Conservation (phyloP, 1,140 invertebrate species). For the Polypedilum pembai region DNA sequence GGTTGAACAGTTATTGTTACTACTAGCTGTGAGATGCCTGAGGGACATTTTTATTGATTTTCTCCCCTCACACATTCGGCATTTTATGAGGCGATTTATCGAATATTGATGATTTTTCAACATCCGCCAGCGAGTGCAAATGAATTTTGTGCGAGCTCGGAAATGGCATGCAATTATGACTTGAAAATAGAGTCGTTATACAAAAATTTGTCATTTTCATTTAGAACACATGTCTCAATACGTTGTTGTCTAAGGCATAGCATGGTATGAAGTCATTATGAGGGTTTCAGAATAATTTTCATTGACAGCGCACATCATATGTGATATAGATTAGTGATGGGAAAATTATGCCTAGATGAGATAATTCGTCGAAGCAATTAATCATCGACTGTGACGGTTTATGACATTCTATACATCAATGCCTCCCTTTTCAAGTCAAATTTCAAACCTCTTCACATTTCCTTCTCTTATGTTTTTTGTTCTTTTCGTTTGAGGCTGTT, state of each 20-base stretch:
- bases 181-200: no score
- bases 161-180: no score
- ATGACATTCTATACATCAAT: neutral
- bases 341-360: constrained; percentile 3
- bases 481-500: no score
- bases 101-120: constrained; percentile 5
- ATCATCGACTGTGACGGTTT: neutral
- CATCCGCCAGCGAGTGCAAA: neutral
- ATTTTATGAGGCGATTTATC: constrained; percentile 18
- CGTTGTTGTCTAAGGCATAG: neutral
- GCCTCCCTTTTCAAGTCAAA: neutral
- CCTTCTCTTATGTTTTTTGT: no score
- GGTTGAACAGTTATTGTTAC: constrained; percentile 17
- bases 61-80: neutral
- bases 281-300: constrained; percentile 3
- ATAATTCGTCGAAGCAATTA: constrained; percentile 12
- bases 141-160: neutral
- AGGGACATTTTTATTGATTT: constrained; percentile 18
- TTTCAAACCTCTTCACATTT: no score
- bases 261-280: neutral
- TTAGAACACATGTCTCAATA: constrained; percentile 15
- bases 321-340: neutral
- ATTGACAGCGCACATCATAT: constrained; percentile 9
- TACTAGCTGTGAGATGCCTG: constrained; percentile 15
- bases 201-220: neutral